These are phyloP conservation scores for Heliconius sara DNA, from an alignment of 2,888 invertebrate species.

Conservation along the genomic window DNA sequence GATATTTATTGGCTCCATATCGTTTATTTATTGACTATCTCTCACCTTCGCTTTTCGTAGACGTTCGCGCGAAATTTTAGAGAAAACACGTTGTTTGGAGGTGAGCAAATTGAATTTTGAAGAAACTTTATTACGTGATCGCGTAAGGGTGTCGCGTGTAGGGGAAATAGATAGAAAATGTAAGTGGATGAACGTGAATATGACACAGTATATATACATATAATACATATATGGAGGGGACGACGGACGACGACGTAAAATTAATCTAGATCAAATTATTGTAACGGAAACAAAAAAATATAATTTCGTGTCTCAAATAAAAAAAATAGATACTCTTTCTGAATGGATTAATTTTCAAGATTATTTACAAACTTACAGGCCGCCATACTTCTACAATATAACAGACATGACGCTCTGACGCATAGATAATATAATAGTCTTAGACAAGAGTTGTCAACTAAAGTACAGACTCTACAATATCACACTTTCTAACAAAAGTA, in stretches of 20 bases:
- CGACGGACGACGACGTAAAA: not conserved
- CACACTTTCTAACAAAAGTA: too few species aligned
- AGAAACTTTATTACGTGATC: slow-evolving; percentile 43
- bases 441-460: too few species aligned
- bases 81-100: slow-evolving; percentile 41
- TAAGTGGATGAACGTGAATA: slow-evolving; percentile 1
- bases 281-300: not conserved
- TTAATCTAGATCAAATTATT: not conserved
- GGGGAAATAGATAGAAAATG: slow-evolving; percentile 7
- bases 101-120: slow-evolving; percentile 43
- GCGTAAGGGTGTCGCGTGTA: slow-evolving; percentile 33
- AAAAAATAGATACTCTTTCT: too few species aligned
- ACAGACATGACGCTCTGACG: too few species aligned
- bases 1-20: slow-evolving; percentile 49
- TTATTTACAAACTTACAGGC: too few species aligned
- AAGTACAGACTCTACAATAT: too few species aligned
- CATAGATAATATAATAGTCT: too few species aligned
- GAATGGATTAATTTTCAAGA: too few species aligned
- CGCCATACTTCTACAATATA: too few species aligned
- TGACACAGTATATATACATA: not conserved
- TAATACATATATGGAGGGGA: not conserved
- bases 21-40: slow-evolving; percentile 49
- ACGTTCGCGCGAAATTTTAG: slow-evolving; percentile 41
- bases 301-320: too few species aligned
- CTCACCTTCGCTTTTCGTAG: slow-evolving; percentile 44